phyloP scores from a whole-genome alignment of 2,113 vertebrate genomes.

The Ceyx melanurus region DNA sequence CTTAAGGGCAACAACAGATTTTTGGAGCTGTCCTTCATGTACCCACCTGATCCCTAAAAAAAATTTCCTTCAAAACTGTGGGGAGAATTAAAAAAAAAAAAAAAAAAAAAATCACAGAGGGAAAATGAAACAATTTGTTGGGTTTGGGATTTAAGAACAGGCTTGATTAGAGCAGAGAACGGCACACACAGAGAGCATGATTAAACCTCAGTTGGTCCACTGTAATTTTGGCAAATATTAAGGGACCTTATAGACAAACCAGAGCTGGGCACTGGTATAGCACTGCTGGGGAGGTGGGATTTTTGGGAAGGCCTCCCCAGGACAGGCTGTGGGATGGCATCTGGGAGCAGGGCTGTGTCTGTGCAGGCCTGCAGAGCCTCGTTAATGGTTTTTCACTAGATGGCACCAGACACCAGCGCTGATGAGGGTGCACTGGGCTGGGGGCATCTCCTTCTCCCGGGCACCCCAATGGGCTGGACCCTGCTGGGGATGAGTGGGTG shows the following conservation, averaged over 20 bases:
- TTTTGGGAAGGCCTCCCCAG: background rate
- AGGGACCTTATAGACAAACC: background rate
- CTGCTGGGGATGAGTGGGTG: fast-evolving
- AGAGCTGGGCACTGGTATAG: background rate
- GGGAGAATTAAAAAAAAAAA: background rate
- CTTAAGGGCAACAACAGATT: background rate
- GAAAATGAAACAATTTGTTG: background rate
- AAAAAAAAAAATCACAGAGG: background rate
- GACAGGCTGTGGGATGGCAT: background rate
- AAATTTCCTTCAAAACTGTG: background rate
- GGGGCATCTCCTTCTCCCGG: background rate
- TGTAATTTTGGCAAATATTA: background rate
- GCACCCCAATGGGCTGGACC: no score
- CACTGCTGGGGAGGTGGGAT: background rate
- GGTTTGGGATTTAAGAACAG: background rate
- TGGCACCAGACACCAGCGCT: constrained; percentile 49
- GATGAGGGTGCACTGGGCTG: background rate
- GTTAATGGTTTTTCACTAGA: background rate
- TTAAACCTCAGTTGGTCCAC: background rate
- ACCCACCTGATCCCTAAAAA: background rate
- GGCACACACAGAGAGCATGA: background rate
- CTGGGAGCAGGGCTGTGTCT: background rate
- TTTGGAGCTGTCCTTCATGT: background rate
- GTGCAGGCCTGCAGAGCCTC: background rate
- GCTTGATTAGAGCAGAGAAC: background rate